These are phyloP conservation scores for Thumatha senex DNA, from an alignment of 2,888 invertebrate genomes.

Conservation along the genomic window DNA sequence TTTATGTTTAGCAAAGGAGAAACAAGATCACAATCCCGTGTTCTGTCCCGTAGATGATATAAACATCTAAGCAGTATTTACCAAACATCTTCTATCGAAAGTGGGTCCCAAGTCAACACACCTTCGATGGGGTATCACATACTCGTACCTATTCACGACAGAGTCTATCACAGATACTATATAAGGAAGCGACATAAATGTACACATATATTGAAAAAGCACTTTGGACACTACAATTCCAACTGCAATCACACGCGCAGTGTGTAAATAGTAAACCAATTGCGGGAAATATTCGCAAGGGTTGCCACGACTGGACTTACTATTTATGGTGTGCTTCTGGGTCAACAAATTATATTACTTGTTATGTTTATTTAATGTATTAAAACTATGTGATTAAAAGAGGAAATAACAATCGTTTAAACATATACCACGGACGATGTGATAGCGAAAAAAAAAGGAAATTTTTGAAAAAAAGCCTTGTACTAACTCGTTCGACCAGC, in stretches of 20 bases:
- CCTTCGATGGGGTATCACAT: constrained; percentile 7
- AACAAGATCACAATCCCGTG: neutral
- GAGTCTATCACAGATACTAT: constrained; percentile 4
- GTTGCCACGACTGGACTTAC: constrained; percentile 17
- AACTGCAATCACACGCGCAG: constrained; percentile 53
- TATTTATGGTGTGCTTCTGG: no score
- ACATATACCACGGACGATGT: no score
- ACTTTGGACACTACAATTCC: constrained; percentile 49
- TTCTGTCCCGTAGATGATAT: neutral
- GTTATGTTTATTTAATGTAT: no score
- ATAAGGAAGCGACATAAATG: constrained; percentile 14
- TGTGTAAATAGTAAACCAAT: constrained; percentile 69
- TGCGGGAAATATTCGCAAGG: constrained; percentile 34
- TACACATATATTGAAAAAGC: constrained; percentile 36
- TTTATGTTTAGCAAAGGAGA: no score
- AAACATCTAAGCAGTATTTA: constrained; percentile 1
- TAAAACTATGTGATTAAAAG: no score
- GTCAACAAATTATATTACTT: no score
- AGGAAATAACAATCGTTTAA: no score
- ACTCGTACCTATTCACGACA: constrained; percentile 7
- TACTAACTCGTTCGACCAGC: no score
- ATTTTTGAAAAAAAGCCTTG: no score
- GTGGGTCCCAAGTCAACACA: constrained; percentile 12
- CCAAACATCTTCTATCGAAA: neutral
- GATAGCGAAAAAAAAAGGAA: no score